Evolutionary conservation across 2,113 vertebrate species (phyloP), one percentile per base, ranked within the genome.

Genomic region (Herpetotheres cachinnans): DNA sequence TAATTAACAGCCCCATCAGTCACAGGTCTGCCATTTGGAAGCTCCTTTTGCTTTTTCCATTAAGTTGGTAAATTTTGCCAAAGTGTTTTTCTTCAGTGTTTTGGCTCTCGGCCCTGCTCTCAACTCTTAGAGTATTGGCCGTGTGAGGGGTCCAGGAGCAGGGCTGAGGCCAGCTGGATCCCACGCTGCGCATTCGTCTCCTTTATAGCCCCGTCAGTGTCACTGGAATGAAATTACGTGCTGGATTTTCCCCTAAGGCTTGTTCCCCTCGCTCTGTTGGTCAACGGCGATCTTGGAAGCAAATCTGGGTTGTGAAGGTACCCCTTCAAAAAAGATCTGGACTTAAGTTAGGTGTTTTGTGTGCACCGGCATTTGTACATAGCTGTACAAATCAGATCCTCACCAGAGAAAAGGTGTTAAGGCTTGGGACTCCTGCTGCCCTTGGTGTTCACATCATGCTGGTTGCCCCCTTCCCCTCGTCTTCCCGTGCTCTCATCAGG

Each of bases 21-120:
- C 94, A 72, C 86, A 89, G 42, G 2, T 74, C 93, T 97, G 96
- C 94, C 94, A 93, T 96, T 97, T 97, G 92, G 93, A 96, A 97
- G 89, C 92, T 29, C 30, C 79, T 83, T 92, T 97, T 93, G 93
- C 92, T 94, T 97, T 97, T 98, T 97, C 97, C 97, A 97, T 96
- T 97, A 96, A 91, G 85, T 71, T 92, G 95, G 95, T 96, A 34
- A 63, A 82, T 84, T 94, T 96, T 96, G 97, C 96, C 96, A 97
- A 95, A 97, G 82, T 95, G 93, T 94, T 96, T 97, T 83, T 95
- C 95, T 96, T 66, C 84, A 96, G 54, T 14, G 38, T 84, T 94
- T 84, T 97, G 96, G 95, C 91, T 14, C 46, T 34, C 1, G 0
- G 82, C 70, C 92, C 71, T 0, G 1, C 69, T 91, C 88, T 91